Conservation (phyloP, 2,888 invertebrate species). For the Lepidocyrtinus sp. region DNA sequence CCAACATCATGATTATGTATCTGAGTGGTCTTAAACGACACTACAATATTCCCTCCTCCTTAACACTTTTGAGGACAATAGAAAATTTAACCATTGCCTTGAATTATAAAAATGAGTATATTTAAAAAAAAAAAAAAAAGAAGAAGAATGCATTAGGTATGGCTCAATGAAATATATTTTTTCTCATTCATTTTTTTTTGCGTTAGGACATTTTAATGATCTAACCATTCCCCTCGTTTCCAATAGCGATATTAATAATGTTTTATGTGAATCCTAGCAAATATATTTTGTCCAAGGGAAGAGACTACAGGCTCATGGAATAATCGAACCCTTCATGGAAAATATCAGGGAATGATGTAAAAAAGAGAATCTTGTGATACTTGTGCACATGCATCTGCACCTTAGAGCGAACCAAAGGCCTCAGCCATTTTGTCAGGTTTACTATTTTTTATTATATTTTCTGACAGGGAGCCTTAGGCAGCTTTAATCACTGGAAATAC, state of each 20-base stretch:
- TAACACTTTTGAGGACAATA: too few relatives aligned
- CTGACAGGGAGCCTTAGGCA: conserved; percentile 34
- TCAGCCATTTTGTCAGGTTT: conserved; percentile 51
- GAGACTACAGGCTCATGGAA: neutral
- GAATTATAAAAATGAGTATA: neutral
- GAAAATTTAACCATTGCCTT: neutral
- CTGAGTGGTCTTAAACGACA: neutral
- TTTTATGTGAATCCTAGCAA: neutral
- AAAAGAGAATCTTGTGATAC: neutral
- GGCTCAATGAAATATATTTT: too few relatives aligned
- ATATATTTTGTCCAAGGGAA: neutral
- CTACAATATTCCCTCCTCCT: neutral
- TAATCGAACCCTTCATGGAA: neutral
- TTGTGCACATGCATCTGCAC: neutral
- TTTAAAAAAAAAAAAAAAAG: neutral
- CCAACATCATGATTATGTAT: neutral
- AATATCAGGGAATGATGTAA: neutral
- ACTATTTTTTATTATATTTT: conserved; percentile 17
- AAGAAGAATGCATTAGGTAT: too few relatives aligned
- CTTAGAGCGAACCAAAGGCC: conserved; percentile 43
- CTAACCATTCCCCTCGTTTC: too few relatives aligned
- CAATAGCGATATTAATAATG: neutral
- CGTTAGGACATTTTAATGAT: too few relatives aligned
- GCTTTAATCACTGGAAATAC: neutral
- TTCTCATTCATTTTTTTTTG: too few relatives aligned